A percentile compares a stretch with the other conserved stretches of the same genome.
phyloP scores from a whole-genome alignment of 2,113 vertebrate genomes.

The Vicugna pacos region DNA sequence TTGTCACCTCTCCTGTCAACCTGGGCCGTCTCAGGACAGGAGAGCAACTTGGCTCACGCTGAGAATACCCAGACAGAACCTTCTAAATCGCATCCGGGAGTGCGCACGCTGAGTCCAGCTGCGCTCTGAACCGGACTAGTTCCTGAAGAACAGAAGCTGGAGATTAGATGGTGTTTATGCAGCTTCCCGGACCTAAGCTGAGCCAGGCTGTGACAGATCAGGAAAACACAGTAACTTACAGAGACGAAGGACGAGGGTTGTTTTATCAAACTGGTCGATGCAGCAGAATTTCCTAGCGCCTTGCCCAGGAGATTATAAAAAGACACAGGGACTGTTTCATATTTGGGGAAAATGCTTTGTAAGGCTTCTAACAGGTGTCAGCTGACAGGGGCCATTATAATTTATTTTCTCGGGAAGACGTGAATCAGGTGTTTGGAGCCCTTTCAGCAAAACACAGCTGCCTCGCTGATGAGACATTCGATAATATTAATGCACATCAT shows the following conservation, averaged over 20 bases:
- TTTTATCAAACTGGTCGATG: background rate
- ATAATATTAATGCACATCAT: background rate
- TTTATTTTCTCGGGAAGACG: slow-evolving; percentile 62
- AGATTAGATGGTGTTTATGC: background rate
- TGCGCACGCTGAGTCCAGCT: background rate
- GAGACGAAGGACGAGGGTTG: background rate
- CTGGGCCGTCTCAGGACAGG: background rate
- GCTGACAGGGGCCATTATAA: slow-evolving; percentile 46
- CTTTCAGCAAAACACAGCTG: slow-evolving; percentile 63
- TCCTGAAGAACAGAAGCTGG: background rate
- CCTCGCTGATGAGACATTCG: slow-evolving; percentile 23
- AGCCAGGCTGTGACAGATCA: background rate
- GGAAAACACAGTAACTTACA: background rate
- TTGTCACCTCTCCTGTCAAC: background rate
- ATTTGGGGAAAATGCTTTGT: slow-evolving; percentile 41
- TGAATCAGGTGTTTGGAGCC: slow-evolving; percentile 49
- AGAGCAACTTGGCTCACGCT: background rate
- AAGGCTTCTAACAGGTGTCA: slow-evolving; percentile 59
- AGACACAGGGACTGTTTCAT: background rate
- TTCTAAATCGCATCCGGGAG: background rate
- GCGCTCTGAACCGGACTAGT: background rate
- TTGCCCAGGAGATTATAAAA: slow-evolving; percentile 24
- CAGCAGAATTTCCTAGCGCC: background rate
- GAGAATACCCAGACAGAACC: background rate
- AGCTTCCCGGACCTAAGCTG: background rate